Evolutionary conservation across 2,797 vertebrate genomes (phyloP).

Genomic region (Xenops minutus): DNA sequence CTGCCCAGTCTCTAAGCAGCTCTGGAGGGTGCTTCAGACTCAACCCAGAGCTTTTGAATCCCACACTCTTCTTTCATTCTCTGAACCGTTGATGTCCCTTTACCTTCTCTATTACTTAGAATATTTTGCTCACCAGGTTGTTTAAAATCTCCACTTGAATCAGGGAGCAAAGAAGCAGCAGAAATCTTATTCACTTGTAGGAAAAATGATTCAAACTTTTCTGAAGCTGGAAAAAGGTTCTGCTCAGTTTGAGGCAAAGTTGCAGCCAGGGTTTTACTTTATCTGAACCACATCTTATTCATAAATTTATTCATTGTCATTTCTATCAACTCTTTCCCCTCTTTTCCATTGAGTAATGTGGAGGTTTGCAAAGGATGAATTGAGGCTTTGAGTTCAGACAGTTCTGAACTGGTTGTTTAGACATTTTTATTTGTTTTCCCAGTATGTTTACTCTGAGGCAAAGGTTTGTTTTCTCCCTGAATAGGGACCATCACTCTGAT

Average conservation of each 20-base stretch:
- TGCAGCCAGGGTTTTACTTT: neutral
- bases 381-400: neutral
- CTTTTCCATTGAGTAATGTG: neutral
- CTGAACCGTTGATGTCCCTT: neutral
- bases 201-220: neutral
- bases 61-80: neutral
- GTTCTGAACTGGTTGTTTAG: neutral
- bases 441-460: neutral
- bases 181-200: neutral
- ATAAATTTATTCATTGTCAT: neutral
- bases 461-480: conserved; percentile 17
- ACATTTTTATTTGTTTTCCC: neutral
- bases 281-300: neutral
- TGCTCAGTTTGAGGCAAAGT: neutral
- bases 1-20: neutral
- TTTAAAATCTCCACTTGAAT: neutral
- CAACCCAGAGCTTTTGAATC: neutral
- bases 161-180: neutral
- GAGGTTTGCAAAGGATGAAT: neutral
- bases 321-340: neutral
- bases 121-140: neutral
- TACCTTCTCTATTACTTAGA: neutral
- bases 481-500: conserved; percentile 41
- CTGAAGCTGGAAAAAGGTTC: neutral
- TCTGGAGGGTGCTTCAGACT: neutral